Evolutionary conservation across 2,888 invertebrate species (phyloP), one percentile per base, ranked within the genome.

Genomic region (Cosmopolites sordidus): DNA sequence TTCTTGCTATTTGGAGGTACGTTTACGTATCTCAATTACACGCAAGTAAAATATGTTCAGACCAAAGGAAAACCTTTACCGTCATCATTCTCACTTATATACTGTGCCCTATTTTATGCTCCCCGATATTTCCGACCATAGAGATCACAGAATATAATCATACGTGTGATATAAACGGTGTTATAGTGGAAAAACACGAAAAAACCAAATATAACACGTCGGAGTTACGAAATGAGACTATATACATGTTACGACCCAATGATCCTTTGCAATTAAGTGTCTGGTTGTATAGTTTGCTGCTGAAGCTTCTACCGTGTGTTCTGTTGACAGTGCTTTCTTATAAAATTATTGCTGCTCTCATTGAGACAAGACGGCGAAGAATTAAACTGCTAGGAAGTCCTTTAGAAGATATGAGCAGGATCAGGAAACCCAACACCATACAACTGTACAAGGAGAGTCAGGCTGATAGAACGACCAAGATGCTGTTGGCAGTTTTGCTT

Each of bases 1-100:
- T 84, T 0, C 74, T 89, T 58, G 92, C 91, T n/a, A 82, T 91
- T 42, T 91, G 91, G 84, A 81, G 92, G 66, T 89, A 89, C 70
- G 79, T 89, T 49, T 62, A 58, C 43, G 58, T 63, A 11, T 62
- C 63, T 0, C 59, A 56, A 38, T 33, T 62, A 2, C 60, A 61
- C 16, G 54, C 57, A 0, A 56, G 58, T 30, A 58, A 53, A 17
- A 37, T 63, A n/a, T 63, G 61, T 45, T 54, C 58, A 12, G 59
- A 56, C 18, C 45, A 48, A 45, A 53, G 33, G 18, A 58, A 58
- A 18, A 63, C 63, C 0, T 16, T 56, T 16, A 76, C 81, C 22
- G 86, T 88, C 9, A 86, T 92, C 52, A 68, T 84, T 30, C 76
- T 81, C 63, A 87, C 88, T 55, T 88, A 89, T 67, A 66, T 89